A percentile compares a stretch with the other conserved stretches of the same genome.
These are phyloP conservation scores for Labeo catla DNA, from an alignment of 2,113 vertebrate species.

Conservation along the genomic window DNA sequence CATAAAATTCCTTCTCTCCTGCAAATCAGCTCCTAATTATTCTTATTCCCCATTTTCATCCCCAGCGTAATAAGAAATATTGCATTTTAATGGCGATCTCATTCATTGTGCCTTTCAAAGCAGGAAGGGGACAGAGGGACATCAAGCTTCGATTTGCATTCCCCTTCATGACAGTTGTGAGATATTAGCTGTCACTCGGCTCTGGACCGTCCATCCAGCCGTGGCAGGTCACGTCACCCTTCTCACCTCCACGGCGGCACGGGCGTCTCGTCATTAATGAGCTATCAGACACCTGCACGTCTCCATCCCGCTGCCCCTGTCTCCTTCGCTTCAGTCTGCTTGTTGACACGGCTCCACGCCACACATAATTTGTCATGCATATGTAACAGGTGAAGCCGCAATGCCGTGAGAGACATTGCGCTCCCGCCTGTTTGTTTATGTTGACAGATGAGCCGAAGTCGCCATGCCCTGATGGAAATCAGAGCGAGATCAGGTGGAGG, in stretches of 20 bases:
- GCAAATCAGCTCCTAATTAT: conserved; percentile 56
- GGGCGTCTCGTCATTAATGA: conserved; percentile 49
- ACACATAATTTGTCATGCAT: conserved; percentile 47
- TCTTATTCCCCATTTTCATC: conserved; percentile 54
- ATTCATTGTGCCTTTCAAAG: conserved; percentile 41
- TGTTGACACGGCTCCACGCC: conserved; percentile 51
- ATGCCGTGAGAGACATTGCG: conserved; percentile 15
- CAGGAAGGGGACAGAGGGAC: conserved; percentile 15
- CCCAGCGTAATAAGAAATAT: conserved; percentile 55
- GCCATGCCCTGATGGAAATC: conserved; percentile 57
- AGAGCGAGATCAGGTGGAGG: conserved; percentile 58
- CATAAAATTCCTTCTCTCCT: conserved; percentile 40
- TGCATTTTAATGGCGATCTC: conserved; percentile 56
- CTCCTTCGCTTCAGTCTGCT: conserved; percentile 10
- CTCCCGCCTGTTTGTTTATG: conserved; percentile 57
- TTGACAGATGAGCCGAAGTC: conserved; percentile 62
- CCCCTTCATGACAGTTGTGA: conserved; percentile 36
- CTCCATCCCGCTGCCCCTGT: not conserved
- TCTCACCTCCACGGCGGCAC: conserved; percentile 16
- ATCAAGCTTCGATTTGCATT: conserved; percentile 54
- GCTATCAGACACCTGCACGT: conserved; percentile 48
- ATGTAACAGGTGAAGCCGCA: conserved; percentile 42
- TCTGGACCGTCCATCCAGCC: conserved; percentile 31
- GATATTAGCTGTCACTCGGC: conserved; percentile 41
- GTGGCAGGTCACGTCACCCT: conserved; percentile 29